Percentiles rank a stretch among this genome's conserved stretches.
Evolutionary conservation across 2,797 vertebrate genomes (phyloP).

Genomic region (Melanotaenia trifasciata): DNA sequence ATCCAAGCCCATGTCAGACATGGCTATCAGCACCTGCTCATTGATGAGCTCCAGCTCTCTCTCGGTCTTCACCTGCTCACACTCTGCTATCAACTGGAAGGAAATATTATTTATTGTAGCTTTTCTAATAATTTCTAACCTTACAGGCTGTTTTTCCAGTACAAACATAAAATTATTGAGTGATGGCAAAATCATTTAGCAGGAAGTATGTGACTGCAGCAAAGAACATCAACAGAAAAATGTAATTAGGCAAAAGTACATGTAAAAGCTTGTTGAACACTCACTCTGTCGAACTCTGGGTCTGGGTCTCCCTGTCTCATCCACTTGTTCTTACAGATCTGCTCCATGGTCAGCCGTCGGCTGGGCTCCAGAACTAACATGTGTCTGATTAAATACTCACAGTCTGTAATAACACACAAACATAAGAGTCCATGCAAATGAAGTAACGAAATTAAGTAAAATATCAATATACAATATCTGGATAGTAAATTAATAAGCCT

Average conservation of each 20-base stretch:
- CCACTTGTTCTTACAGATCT: constrained; percentile 99
- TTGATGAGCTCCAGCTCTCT: constrained; percentile 92
- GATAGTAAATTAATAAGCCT: neutral
- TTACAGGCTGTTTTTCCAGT: neutral
- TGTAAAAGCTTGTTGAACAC: neutral
- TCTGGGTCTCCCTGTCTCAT: constrained; percentile 95
- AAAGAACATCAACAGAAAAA: neutral
- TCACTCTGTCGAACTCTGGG: constrained; percentile 94
- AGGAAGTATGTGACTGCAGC: neutral
- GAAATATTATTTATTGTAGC: neutral
- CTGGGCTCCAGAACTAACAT: constrained; percentile 98
- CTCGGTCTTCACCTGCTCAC: constrained; percentile 94
- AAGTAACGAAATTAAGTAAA: too few relatives aligned
- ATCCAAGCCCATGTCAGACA: constrained; percentile 96
- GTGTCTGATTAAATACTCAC: constrained; percentile 98
- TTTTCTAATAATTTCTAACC: neutral
- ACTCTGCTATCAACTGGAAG: constrained; percentile 92
- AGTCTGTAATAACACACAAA: constrained; percentile 84
- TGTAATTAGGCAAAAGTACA: neutral
- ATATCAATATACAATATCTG: neutral
- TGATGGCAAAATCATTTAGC: neutral
- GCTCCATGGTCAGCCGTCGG: constrained; percentile 95
- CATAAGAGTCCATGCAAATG: neutral
- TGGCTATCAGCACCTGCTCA: constrained; percentile 93
- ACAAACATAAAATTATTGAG: neutral